Evolutionary conservation across 1,140 invertebrate species (phyloP), one percentile per base, ranked within the genome.

Genomic region (Listronotus oregonensis): DNA sequence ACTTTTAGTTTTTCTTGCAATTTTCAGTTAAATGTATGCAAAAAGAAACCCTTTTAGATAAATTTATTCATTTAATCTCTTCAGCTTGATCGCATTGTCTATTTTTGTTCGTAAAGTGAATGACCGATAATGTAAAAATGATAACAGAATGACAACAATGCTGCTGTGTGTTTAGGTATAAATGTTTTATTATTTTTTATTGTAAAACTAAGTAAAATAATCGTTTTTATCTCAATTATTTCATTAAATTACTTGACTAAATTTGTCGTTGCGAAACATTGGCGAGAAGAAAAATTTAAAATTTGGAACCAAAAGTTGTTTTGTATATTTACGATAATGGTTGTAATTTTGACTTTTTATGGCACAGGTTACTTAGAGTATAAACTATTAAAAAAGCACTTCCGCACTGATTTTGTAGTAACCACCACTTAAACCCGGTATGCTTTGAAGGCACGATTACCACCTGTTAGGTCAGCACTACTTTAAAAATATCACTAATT

Each of bases 101-200:
- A 76, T 76, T 76, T 76, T 75, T 74, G 74, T 50, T 66, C 58
- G 10, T 71, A 44, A 52, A 64, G 75, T 76, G 72, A 77, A 76
- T 71, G 76, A 76, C 76, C 76, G 76, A 76, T 75, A 73, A 73
- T 58, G 66, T 31, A 11, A 40, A 50, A 63, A 60, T 69, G 70
- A 74, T 74, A 74, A 73, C 54, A 56, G 31, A 62, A 67, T 68
- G 63, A 71, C 59, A 70, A 71, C 59, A 69, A 50, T 37, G 43
- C 39, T 50, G 43, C 39, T 57, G 21, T 57, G 18, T 57, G 4
- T 57, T 40, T 43, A 14, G 17, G n/a, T 39, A 27, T 50, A n/a
- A 27, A 8, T 55, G 3, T 51, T 18, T 15, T 21, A 18, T 15
- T 21, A 21, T 27, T 51, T 21, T 21, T 32, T 17, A 17, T 39